These are phyloP conservation scores for Ormyrus pomaceus DNA, from an alignment of 2,888 invertebrate genomes.

Conservation along the genomic window DNA sequence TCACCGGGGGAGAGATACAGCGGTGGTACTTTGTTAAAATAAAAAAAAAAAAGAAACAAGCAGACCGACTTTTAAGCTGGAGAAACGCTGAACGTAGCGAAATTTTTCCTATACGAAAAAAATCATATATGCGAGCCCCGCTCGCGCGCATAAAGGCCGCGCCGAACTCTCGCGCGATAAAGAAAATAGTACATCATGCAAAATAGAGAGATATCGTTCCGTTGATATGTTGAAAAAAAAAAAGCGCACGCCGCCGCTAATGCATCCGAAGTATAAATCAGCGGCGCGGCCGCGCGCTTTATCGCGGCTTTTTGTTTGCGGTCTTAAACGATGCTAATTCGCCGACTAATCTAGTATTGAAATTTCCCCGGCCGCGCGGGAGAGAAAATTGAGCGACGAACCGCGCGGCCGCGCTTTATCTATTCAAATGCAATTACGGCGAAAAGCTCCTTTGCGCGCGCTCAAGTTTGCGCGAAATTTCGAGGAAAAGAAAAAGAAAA, in stretches of 20 bases:
- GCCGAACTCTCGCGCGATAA: not conserved
- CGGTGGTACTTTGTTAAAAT: slow-evolving; percentile 7
- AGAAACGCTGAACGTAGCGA: not conserved
- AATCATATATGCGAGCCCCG: slow-evolving; percentile 5
- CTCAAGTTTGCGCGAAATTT: not conserved
- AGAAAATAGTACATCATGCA: slow-evolving; percentile 30
- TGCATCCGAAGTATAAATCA: slow-evolving; percentile 27
- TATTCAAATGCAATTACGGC: not conserved
- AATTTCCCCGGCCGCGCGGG: no score
- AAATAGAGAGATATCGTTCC: slow-evolving; percentile 25
- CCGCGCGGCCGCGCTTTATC: no score
- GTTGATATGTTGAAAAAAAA: not conserved
- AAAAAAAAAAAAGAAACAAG: not conserved
- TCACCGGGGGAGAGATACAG: slow-evolving; percentile 48
- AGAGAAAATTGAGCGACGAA: no score
- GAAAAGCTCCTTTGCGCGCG: not conserved
- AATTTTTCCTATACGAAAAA: slow-evolving; percentile 21
- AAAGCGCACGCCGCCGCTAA: not conserved
- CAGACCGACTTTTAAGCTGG: slow-evolving; percentile 7
- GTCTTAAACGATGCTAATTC: not conserved
- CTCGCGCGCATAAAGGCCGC: no score
- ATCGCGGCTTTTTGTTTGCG: slow-evolving; percentile 15
- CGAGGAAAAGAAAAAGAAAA: no score
- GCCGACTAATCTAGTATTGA: no score
- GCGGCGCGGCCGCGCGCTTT: not conserved